These are phyloP conservation scores for Oscheius sp. DNA, from an alignment of 1,140 invertebrate species.

Conservation along the genomic window DNA sequence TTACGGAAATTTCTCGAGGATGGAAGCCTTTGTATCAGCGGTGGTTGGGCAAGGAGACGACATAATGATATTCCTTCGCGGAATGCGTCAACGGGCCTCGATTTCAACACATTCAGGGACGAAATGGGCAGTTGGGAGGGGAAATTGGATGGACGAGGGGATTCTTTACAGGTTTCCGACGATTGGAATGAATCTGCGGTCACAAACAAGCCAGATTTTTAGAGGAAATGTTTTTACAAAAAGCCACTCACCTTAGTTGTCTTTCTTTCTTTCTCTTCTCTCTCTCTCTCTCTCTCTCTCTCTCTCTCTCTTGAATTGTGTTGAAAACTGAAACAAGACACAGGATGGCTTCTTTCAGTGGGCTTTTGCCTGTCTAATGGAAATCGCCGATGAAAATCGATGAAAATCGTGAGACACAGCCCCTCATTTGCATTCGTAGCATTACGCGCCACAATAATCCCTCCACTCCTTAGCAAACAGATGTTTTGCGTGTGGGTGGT, in stretches of 20 bases:
- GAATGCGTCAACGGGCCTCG: neutral
- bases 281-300: neutral
- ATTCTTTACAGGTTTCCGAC: no score
- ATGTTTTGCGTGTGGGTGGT: no score
- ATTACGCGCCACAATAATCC: no score
- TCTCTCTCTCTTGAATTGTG: neutral
- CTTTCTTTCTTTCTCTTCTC: neutral
- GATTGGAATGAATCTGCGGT: neutral
- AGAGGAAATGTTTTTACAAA: neutral
- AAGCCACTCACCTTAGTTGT: neutral
- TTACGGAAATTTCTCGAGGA: neutral
- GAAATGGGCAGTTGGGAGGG: no score
- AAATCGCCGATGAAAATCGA: no score
- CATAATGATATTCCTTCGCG: conserved; percentile 1
- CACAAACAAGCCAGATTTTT: neutral
- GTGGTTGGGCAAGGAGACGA: neutral
- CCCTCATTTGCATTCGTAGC: no score
- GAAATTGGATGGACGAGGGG: neutral
- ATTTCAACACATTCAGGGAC: conserved; percentile 10
- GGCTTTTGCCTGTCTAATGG: no score
- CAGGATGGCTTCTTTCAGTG: no score
- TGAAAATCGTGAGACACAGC: no score
- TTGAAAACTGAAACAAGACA: no score
- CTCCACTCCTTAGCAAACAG: no score
- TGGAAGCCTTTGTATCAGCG: neutral